Base-by-base conservation (phyloP, 2,888 invertebrate species). In the Euproctis similis region DNA sequence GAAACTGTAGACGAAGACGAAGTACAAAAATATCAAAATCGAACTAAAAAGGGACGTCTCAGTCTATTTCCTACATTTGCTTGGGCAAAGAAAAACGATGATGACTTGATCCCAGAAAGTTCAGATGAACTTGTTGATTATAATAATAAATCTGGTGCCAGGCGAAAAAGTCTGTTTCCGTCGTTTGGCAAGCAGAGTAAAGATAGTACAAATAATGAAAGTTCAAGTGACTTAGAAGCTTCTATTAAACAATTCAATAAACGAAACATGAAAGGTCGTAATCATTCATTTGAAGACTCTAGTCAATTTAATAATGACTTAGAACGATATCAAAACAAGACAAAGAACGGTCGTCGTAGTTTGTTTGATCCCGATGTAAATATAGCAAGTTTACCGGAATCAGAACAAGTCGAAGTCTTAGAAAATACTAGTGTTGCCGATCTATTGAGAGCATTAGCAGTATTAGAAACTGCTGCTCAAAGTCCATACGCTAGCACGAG, bases 371-470 rank as follows among this genome's bases (percentile, higher is more conserved):
- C 82, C 8, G 73, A 81, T 39, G 55, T 84, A 2, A 78, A 82
- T 33, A 65, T 81, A 37, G 52, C 68, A 23, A 66, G 51, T 41
- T 55, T 82, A 16, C 70, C 78, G 12, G 72, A 84, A 53, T 54
- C 68, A 1, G 77, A 85, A 39, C 87, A 87, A 48, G 85, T 87
- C 4, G 87, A 87, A 52, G 87, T 93, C 7, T 74, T 94, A 30
- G 94, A 94, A 66, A 90, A 93, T 51, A 94, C 94, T 0, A 92
- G 93, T 11, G 86, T 95, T 8, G 94, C 93, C 1, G 94, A 95
- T 70, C 87, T 95, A 29, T 86, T 95, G 12, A 85, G 93, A 31
- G 93, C 93, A 0, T 71, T 95, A 25, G 90, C 92, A 24, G 87
- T 89, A n/a, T 80, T 94, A 44, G 81, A 84, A 44, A 80, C 82